Evolutionary conservation across 2,797 vertebrate species (phyloP), one percentile per base, ranked within the genome.

Genomic region (Scomberomorus guttatus): DNA sequence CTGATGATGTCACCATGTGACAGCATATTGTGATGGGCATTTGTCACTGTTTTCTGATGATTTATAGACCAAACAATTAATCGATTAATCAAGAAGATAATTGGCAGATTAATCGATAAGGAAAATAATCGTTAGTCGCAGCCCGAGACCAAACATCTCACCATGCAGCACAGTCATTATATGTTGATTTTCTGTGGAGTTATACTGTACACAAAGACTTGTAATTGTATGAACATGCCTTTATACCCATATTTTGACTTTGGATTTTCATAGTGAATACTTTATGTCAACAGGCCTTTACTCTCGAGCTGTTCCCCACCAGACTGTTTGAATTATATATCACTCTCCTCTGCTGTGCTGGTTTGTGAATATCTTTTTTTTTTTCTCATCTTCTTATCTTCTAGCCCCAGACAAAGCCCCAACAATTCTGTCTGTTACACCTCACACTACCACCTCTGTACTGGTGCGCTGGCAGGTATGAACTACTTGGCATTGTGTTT

Each of bases 391-490:
- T 32, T 17, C 39, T 74, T 61, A 78, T 89, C 52, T 68, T 29
- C 32, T n/a, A 96, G 95, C 95, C 42, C 95, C 95, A 25, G 95
- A 95, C 77, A 94, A 94, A 92, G 95, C 98, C 1, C 98, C 98
- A 20, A 93, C 92, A 59, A 96, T 99, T 79, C 89, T 99, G 61
- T 98, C 98, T 0, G 96, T 99, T 70, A 99, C 96, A 0, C 98
- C 98, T 0, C 98, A 98, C 93, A 99, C 98, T 80, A 99, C 98
- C 77, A 99, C 98, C 0, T 99, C 98, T 0, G 97, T 99, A 61
- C 93, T 99, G 69, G 97, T 99, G 89, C 96, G 96, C 20, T 99
- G 98, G 98, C 97, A 98, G 98, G 98, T 99, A 90, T 73, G 3
- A 20, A 52, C 56, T 46, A 54, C 51, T 70, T 27, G n/a, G 39